Evolutionary conservation across 1,140 invertebrate species (phyloP).

Genomic region (Papilio aristodemus): DNA sequence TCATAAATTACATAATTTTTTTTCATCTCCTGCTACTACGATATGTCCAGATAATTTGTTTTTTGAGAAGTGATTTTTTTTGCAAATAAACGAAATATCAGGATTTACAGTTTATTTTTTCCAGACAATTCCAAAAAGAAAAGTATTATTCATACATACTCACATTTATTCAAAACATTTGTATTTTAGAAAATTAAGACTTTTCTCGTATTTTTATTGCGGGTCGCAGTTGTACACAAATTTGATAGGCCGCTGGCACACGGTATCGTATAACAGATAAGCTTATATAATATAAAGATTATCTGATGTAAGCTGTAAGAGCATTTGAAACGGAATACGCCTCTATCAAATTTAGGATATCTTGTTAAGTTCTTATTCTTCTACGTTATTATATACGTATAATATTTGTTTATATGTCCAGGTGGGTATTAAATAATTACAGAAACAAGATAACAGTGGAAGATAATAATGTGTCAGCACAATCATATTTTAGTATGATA

Average conservation of each 20-base stretch:
- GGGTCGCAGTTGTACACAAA: constrained; percentile 33
- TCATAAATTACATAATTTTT: no score
- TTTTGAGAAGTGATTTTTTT: no score
- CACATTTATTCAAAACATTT: background rate
- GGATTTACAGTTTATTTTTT: no score
- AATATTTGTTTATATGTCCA: no score
- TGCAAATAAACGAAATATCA: no score
- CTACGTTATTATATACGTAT: background rate
- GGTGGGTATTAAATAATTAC: no score
- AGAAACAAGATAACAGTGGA: no score
- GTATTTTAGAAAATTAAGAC: background rate
- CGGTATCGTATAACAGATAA: constrained; percentile 40
- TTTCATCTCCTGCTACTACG: no score
- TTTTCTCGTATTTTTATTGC: constrained; percentile 30
- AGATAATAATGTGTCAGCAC: no score
- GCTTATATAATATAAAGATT: constrained; percentile 39
- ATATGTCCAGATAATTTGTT: no score
- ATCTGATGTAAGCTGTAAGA: constrained; percentile 39
- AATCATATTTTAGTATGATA: no score
- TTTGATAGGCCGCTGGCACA: constrained; percentile 39
- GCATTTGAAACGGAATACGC: constrained; percentile 32
- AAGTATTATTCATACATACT: background rate
- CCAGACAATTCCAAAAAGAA: background rate
- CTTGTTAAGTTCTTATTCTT: constrained; percentile 19
- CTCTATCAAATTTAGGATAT: constrained; percentile 23